Conservation (phyloP, 1,140 invertebrate genomes). For the Macrocentrus cingulum region DNA sequence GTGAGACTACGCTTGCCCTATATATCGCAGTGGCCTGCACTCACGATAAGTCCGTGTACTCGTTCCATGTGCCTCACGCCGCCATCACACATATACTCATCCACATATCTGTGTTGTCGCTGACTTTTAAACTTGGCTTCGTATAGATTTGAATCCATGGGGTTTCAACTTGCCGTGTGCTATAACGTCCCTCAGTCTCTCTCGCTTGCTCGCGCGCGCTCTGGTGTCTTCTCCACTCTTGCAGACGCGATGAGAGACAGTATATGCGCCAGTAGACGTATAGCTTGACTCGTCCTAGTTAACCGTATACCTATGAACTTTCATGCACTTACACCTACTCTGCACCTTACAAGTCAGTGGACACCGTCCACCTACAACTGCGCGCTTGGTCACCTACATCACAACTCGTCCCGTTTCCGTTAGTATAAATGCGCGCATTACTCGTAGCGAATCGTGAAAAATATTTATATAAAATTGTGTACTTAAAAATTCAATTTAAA, state of each 20-base stretch:
- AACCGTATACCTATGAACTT: slow-evolving; percentile 47
- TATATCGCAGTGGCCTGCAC: slow-evolving; percentile 47
- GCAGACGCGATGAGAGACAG: background rate
- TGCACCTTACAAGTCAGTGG: slow-evolving; percentile 32
- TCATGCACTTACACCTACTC: slow-evolving; percentile 36
- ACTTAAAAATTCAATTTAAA: too few species aligned
- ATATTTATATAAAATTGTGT: too few species aligned
- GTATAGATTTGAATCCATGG: slow-evolving; percentile 12
- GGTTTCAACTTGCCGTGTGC: slow-evolving; percentile 7
- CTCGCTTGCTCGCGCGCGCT: background rate
- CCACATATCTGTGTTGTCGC: slow-evolving; percentile 14
- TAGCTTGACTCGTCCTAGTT: slow-evolving; percentile 28
- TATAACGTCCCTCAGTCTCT: background rate
- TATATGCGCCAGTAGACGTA: too few species aligned
- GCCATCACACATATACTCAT: background rate
- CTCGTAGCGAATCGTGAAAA: too few species aligned
- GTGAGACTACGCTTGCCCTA: slow-evolving; percentile 57
- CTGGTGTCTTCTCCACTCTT: background rate
- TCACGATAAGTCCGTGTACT: slow-evolving; percentile 41
- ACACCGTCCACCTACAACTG: slow-evolving; percentile 44
- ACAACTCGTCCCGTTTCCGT: background rate
- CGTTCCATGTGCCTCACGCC: background rate
- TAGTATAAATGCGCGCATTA: too few species aligned
- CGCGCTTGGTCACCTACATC: slow-evolving; percentile 21
- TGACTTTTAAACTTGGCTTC: slow-evolving; percentile 21